phyloP scores from a whole-genome alignment of 1,140 invertebrate genomes.

The Arion vulgaris region DNA sequence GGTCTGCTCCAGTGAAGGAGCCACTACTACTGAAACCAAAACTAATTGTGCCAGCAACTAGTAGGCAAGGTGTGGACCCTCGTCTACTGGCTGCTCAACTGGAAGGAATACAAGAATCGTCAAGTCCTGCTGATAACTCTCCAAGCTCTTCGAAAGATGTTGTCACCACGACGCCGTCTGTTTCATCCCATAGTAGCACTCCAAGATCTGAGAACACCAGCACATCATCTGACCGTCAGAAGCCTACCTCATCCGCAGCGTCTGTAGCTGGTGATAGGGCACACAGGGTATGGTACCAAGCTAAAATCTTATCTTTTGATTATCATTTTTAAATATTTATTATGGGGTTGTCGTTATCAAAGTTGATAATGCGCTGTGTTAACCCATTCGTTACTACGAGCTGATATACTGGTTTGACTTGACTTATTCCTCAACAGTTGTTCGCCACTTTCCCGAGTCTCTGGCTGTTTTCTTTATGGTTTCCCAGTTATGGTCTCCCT shows the following conservation, averaged over 20 bases:
- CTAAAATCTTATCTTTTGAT: too few species aligned
- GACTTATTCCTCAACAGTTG: too few species aligned
- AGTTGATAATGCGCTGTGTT: too few species aligned
- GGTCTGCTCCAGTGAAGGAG: constrained; percentile 27
- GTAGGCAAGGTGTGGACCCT: constrained; percentile 57
- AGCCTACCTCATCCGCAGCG: neutral
- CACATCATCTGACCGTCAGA: constrained; percentile 58
- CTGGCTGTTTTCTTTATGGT: too few species aligned
- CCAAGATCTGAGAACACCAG: constrained; percentile 63
- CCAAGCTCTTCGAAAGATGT: constrained; percentile 65
- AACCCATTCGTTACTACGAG: too few species aligned
- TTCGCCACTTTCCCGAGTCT: too few species aligned
- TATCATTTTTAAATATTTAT: too few species aligned
- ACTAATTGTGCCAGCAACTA: neutral
- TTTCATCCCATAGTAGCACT: constrained; percentile 66
- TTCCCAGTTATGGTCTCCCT: too few species aligned
- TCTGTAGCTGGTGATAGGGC: neutral
- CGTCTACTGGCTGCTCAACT: constrained; percentile 63
- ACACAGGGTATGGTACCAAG: neutral
- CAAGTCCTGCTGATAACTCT: constrained; percentile 58
- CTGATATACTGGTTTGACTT: too few species aligned
- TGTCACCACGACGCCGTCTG: constrained; percentile 64
- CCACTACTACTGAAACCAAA: neutral
- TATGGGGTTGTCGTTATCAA: too few species aligned
- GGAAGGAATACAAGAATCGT: constrained; percentile 61